These are phyloP conservation scores for Drosophila arizonae DNA, from an alignment of 1,140 invertebrate genomes.

Conservation along the genomic window DNA sequence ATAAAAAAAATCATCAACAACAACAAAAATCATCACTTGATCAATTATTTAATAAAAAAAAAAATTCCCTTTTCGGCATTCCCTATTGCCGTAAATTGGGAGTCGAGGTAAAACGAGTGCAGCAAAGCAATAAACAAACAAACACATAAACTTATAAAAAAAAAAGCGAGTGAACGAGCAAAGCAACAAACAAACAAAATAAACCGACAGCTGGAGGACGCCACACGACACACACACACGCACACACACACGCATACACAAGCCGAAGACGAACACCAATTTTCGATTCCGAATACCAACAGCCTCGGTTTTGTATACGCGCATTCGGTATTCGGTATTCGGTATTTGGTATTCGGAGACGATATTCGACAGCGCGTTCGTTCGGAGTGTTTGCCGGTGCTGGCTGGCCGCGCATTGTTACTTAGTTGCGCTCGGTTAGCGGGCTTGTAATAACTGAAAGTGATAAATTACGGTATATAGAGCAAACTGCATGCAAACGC, in stretches of 20 bases:
- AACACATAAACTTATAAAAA: not conserved
- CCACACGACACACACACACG: slow-evolving; percentile 1
- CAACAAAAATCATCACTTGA: slow-evolving; percentile 54
- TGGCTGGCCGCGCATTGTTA: slow-evolving; percentile 40
- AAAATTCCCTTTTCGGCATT: slow-evolving; percentile 58
- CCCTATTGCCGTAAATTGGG: slow-evolving; percentile 59
- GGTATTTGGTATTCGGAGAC: slow-evolving; percentile 1
- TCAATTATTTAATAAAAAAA: slow-evolving; percentile 80
- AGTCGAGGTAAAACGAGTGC: slow-evolving; percentile 62
- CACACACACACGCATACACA: not conserved
- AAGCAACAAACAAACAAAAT: slow-evolving; percentile 25
- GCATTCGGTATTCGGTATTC: slow-evolving; percentile 21
- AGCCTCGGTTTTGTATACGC: slow-evolving; percentile 10
- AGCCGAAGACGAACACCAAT: not conserved
- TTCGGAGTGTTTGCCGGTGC: slow-evolving; percentile 56
- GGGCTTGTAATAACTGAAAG: slow-evolving; percentile 74
- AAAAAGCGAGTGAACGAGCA: slow-evolving; percentile 17
- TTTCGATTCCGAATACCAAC: not conserved
- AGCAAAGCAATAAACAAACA: slow-evolving; percentile 33
- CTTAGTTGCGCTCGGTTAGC: slow-evolving; percentile 72
- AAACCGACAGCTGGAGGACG: slow-evolving; percentile 36
- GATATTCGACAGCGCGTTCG: slow-evolving; percentile 3
- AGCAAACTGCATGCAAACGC: not conserved
- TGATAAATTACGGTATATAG: slow-evolving; percentile 36
- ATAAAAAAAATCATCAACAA: not conserved